Evolutionary conservation across 2,113 vertebrate genomes (phyloP), one percentile per base, ranked within the genome.

Genomic region (Ondatra zibethicus): DNA sequence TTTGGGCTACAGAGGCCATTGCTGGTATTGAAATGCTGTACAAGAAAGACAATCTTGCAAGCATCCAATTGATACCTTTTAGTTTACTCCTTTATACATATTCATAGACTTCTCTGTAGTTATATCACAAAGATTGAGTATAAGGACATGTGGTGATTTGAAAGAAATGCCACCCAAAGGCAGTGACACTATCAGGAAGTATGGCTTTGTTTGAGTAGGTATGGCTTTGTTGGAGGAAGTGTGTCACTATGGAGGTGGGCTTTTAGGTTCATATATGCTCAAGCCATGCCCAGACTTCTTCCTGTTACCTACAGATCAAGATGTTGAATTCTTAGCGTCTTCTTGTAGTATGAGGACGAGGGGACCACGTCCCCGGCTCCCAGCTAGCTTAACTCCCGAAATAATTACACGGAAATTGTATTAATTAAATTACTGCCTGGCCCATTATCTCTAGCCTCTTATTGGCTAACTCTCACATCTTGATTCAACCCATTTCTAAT

Each of bases 81-180:
- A 50, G 88, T 89, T 93, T 92, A 50, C 21, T 93, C 50, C 19
- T 89, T 68, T 94, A 72, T 92, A 72, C 58, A 81, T 72, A 17
- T 82, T 86, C 91, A 21, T 14, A 88, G 87, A 93, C 25, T 52
- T 95, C 47, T 68, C 45, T 50, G 81, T 93, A n/a, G 84, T 92
- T 96, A 73, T 76, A 45, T 68, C 47, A 70, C 77, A 58, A 96
- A 25, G 19, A 31, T 92, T 92, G 68, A 47, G 19, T 91, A 55
- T 45, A 11, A 81, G 5, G 25, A 72, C 17, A n/a, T 72, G 70
- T 72, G 70, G 70, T 21, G 17, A n/a, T 72, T 72, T 72, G 17
- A 72, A 72, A n/a, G 36, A 72, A 39, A 72, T n/a, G 17, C 7
- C 70, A 36, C 17, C 17, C 36, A 72, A 72, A 72, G 70, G 33